A percentile compares a stretch with the other conserved stretches of the same genome.
phyloP scores from a whole-genome alignment of 2,888 invertebrate species.

The Tetanocera ferruginea region DNA sequence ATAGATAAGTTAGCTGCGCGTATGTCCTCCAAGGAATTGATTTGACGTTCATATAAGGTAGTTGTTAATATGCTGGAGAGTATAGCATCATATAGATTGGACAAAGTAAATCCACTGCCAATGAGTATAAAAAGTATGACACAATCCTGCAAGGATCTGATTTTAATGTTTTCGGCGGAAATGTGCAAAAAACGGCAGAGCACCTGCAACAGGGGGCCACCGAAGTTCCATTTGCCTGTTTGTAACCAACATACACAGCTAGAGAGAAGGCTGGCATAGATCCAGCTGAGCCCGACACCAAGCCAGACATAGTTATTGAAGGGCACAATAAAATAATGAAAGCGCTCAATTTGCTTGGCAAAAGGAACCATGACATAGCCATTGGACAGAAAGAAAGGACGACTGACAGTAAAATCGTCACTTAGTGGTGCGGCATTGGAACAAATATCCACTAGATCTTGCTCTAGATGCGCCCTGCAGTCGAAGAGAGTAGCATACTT shows the following conservation, averaged over 20 bases:
- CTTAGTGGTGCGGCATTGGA: neutral
- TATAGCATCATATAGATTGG: constrained; percentile 18
- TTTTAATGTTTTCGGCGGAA: neutral
- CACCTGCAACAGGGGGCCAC: constrained; percentile 9
- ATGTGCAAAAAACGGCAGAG: constrained; percentile 21
- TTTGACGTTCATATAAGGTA: constrained; percentile 19
- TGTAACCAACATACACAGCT: neutral
- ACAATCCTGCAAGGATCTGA: neutral
- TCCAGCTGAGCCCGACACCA: neutral
- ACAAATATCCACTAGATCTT: constrained; percentile 13
- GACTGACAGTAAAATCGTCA: neutral
- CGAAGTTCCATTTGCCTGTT: constrained; percentile 24
- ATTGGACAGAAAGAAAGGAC: neutral
- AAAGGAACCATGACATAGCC: constrained; percentile 9
- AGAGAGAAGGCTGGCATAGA: neutral
- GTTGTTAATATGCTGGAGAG: constrained; percentile 29
- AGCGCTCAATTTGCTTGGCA: constrained; percentile 17
- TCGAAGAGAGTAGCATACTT: neutral
- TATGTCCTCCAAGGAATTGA: constrained; percentile 28
- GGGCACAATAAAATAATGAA: constrained; percentile 29
- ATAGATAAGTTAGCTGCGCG: constrained; percentile 9
- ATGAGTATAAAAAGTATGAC: constrained; percentile 1
- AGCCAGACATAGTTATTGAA: constrained; percentile 15
- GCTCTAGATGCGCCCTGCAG: neutral
- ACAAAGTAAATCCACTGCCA: constrained; percentile 17